These are phyloP conservation scores for Cybosia mesomella DNA, from an alignment of 2,888 invertebrate species.

Conservation along the genomic window DNA sequence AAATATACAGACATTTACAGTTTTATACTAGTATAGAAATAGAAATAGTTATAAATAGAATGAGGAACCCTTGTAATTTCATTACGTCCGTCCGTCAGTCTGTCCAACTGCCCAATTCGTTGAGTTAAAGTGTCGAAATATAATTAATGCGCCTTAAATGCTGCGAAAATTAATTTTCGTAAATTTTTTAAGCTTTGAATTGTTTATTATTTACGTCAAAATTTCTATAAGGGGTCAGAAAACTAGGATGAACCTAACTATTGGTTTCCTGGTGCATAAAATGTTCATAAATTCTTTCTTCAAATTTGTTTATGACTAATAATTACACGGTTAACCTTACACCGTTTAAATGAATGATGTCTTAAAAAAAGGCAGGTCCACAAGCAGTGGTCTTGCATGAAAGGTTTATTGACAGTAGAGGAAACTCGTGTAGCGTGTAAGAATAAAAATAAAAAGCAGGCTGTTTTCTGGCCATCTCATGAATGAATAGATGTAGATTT, in stretches of 20 bases:
- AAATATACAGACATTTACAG: not conserved
- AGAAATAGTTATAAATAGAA: not conserved
- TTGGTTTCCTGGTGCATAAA: not conserved
- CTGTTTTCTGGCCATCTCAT: no score
- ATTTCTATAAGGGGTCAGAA: not conserved
- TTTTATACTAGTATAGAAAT: not conserved
- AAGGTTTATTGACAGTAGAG: no score
- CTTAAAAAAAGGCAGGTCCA: no score
- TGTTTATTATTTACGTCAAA: conserved; percentile 3
- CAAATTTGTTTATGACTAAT: not conserved
- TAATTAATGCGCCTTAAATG: not conserved
- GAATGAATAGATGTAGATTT: no score
- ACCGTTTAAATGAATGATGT: no score
- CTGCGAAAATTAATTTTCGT: not conserved
- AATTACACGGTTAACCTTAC: no score
- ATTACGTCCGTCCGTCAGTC: conserved; percentile 1
- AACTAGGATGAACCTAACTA: not conserved
- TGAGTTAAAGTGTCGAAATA: not conserved
- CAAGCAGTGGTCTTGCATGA: no score
- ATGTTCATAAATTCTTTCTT: not conserved
- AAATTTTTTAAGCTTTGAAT: not conserved
- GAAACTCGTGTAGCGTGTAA: no score
- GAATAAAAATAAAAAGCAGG: no score
- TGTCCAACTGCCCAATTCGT: conserved; percentile 1
- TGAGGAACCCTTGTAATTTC: not conserved